These are phyloP conservation scores for Spea bombifrons DNA, from an alignment of 2,113 vertebrate genomes.

Conservation along the genomic window DNA sequence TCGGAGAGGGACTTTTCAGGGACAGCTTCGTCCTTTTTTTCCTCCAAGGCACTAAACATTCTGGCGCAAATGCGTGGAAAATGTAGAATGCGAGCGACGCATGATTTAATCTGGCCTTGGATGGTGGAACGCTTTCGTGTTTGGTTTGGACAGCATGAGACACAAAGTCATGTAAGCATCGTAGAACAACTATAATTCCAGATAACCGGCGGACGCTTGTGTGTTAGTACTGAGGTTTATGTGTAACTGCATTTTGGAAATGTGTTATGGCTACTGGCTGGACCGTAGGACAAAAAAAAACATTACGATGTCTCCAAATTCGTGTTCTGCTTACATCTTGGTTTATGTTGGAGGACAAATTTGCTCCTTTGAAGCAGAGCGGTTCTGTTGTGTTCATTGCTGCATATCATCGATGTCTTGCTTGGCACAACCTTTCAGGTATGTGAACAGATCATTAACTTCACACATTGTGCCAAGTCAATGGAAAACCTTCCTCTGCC, in stretches of 20 bases:
- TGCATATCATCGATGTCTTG: background rate
- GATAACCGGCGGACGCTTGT: background rate
- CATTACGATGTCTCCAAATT: background rate
- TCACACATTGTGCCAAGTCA: slow-evolving; percentile 24
- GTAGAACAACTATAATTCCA: background rate
- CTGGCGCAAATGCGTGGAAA: too few species aligned
- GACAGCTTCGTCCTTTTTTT: too few species aligned
- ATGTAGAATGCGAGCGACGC: too few species aligned
- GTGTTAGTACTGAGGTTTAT: background rate
- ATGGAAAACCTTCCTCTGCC: background rate
- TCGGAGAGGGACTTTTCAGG: too few species aligned
- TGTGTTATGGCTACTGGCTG: background rate
- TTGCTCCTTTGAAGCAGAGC: background rate
- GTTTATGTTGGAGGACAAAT: slow-evolving; percentile 6
- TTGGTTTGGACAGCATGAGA: background rate
- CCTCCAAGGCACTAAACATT: too few species aligned
- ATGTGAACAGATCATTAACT: slow-evolving; percentile 34
- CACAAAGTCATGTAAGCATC: background rate
- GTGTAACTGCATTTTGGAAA: background rate
- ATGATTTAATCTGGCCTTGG: too few species aligned
- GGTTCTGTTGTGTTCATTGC: slow-evolving; percentile 1
- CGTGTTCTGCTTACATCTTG: slow-evolving; percentile 1
- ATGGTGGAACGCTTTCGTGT: too few species aligned
- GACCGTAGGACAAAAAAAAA: background rate
- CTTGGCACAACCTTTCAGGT: slow-evolving; percentile 9